Evolutionary conservation across 2,888 invertebrate genomes (phyloP).

Genomic region (Polyommatus iphigenia): DNA sequence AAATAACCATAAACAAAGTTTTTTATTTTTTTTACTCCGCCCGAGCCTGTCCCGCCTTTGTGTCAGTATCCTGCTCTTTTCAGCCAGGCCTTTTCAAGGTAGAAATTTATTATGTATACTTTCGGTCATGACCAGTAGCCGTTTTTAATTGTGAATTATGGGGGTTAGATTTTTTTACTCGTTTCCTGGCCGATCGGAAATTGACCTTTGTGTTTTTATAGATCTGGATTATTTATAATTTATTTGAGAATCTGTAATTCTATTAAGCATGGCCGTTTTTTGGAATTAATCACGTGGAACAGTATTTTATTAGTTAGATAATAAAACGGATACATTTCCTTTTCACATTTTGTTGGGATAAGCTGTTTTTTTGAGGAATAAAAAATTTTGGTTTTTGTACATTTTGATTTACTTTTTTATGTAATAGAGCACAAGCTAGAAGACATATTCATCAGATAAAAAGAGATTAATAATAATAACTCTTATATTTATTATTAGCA

Average conservation of each 20-base stretch:
- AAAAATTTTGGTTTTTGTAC: neutral
- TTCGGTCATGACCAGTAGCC: conserved; percentile 78
- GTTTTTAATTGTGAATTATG: conserved; percentile 79
- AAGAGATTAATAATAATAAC: neutral
- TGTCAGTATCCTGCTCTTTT: conserved; percentile 76
- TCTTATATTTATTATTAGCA: neutral
- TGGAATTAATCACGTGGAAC: conserved; percentile 62
- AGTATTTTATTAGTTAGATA: conserved; percentile 56
- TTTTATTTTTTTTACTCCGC: conserved; percentile 64
- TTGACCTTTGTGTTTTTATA: conserved; percentile 70
- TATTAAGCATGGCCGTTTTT: conserved; percentile 62
- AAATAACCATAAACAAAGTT: conserved; percentile 73
- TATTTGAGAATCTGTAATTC: conserved; percentile 54
- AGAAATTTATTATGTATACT: conserved; percentile 78
- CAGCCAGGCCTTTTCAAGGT: conserved; percentile 75
- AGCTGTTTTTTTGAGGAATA: neutral
- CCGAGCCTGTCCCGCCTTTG: conserved; percentile 66
- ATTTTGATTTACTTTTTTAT: neutral
- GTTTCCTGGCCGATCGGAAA: conserved; percentile 70
- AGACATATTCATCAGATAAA: neutral
- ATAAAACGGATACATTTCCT: conserved; percentile 65
- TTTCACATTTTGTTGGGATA: conserved; percentile 6
- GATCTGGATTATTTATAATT: conserved; percentile 60
- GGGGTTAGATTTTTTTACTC: conserved; percentile 58
- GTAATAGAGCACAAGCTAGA: neutral